Percentiles rank a stretch among this genome's conserved stretches.
These are phyloP conservation scores for Lateolabrax maculatus DNA, from an alignment of 2,797 vertebrate species.

Conservation along the genomic window DNA sequence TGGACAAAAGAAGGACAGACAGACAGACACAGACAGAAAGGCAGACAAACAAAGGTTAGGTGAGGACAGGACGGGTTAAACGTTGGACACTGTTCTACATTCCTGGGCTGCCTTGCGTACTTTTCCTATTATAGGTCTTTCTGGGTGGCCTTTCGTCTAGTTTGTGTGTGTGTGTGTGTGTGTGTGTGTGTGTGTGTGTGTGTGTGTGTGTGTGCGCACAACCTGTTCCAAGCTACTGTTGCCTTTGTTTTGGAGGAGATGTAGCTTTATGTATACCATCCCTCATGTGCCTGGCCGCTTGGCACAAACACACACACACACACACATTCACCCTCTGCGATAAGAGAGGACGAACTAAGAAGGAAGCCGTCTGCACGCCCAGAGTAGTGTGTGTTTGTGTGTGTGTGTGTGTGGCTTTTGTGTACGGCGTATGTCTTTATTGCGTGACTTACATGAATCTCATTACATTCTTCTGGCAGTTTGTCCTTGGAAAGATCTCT, in stretches of 20 bases:
- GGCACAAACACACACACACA: conserved; percentile 58
- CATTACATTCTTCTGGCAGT: conserved; percentile 23
- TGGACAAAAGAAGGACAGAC: conserved; percentile 17
- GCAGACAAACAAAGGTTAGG: conserved; percentile 40
- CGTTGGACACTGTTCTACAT: conserved; percentile 32
- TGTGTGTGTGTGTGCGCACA: background rate
- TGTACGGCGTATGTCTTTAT: background rate
- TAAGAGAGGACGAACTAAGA: conserved; percentile 45
- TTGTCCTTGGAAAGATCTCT: conserved; percentile 58
- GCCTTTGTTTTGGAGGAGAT: conserved; percentile 59
- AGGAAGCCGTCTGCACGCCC: conserved; percentile 18
- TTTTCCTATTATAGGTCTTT: conserved; percentile 62
- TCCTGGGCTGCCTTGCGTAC: conserved; percentile 51
- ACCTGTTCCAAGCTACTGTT: conserved; percentile 21
- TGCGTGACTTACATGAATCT: conserved; percentile 28
- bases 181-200: conserved; percentile 25
- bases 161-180: conserved; percentile 17
- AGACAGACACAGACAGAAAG: background rate
- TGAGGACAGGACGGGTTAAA: conserved; percentile 52
- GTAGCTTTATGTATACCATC: conserved; percentile 58
- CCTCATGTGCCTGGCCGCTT: conserved; percentile 51
- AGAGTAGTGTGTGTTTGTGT: background rate
- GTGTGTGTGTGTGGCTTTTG: background rate
- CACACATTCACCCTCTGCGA: conserved; percentile 19
- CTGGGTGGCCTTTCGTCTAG: conserved; percentile 44